phyloP scores from a whole-genome alignment of 2,888 invertebrate species.

The Deilephila porcellus region DNA sequence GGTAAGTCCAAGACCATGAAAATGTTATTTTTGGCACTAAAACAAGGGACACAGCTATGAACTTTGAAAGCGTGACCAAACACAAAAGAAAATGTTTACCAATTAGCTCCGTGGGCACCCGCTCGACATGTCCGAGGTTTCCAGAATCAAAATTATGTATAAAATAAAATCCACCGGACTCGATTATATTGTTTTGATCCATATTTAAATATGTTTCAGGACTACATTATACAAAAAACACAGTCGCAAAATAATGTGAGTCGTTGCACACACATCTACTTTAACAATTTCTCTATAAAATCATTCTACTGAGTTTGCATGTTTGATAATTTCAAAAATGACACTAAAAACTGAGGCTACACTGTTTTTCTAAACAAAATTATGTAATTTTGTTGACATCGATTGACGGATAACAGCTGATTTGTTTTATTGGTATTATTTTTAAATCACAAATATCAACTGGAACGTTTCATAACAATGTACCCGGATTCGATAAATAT shows the following conservation, averaged over 20 bases:
- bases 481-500: conserved; percentile 53
- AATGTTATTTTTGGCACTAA: conserved; percentile 50
- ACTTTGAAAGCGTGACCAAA: conserved; percentile 3
- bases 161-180: conserved; percentile 91
- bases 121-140: conserved; percentile 93
- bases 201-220: conserved; percentile 66
- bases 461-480: conserved; percentile 42
- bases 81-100: conserved; percentile 58
- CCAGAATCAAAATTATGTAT: conserved; percentile 96
- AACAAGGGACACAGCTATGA: conserved; percentile 31
- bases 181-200: conserved; percentile 81
- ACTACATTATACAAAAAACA: conserved; percentile 78
- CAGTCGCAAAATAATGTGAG: conserved; percentile 61
- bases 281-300: conserved; percentile 70
- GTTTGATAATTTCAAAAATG: conserved; percentile 75
- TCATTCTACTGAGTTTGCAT: conserved; percentile 68
- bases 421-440: conserved; percentile 81
- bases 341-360: conserved; percentile 77
- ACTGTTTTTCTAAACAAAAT: conserved; percentile 85
- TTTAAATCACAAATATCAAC: conserved; percentile 57
- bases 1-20: background rate
- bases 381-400: conserved; percentile 86
- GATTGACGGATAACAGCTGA: conserved; percentile 86
- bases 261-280: conserved; percentile 64
- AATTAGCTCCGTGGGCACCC: conserved; percentile 85